Evolutionary conservation across 2,797 vertebrate species (phyloP), one percentile per base, ranked within the genome.

Genomic region (Etheostoma perlongum): DNA sequence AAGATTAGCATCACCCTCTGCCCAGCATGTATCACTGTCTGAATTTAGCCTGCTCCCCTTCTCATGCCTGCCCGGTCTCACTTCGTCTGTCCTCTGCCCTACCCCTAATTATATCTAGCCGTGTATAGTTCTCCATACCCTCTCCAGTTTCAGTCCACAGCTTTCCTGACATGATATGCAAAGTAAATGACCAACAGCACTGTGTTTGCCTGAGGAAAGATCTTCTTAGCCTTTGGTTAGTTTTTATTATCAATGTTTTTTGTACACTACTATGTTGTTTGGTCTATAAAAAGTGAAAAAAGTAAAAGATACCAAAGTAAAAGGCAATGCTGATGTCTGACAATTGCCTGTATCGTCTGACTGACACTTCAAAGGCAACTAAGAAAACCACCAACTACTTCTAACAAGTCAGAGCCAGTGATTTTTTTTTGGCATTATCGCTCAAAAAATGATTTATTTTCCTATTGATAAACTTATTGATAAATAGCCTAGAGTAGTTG

Each of bases 1-100:
- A 95, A 92, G 91, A 94, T 95, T 95, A 95, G 95, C 78, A 78
- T 81, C 87, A 88, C 85, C 89, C 93, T 90, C 89, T 79, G 81
- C 75, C 90, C 73, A 85, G 87, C 86, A 90, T 90, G 74, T 89
- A 90, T 93, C 91, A 91, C 91, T 67, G 65, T 88, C 90, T 90
- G 82, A 79, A 90, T 92, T 90, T 92, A 93, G 91, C 85, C 74
- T 1, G 21, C 25, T 63, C 84, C 85, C 79, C 88, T 76, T 76
- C 86, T 89, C 88, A 83, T 88, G 84, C 79, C 82, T 72, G 77
- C 71, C 78, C 30, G 52, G 82, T 91, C 91, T 91, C 88, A 91
- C 91, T 85, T 82, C 25, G 77, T 85, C 82, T 89, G 87, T 91
- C 91, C 82, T 87, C 73, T 85, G 84, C 79, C 69, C 85, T 87